Evolutionary conservation across 2,888 invertebrate genomes (phyloP).

Genomic region (Mimachlamys varia): DNA sequence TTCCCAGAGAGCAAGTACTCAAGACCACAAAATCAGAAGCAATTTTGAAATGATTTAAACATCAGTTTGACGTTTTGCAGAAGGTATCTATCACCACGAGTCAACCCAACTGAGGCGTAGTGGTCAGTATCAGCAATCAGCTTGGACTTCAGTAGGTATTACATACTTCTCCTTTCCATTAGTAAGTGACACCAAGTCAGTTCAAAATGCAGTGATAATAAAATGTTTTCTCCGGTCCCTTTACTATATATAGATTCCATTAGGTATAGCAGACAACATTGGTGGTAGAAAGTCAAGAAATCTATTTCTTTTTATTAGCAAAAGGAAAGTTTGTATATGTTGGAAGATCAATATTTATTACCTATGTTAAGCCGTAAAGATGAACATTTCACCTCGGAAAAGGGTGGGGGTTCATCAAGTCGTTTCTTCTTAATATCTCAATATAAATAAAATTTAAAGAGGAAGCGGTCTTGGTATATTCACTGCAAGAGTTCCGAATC

Average conservation of each 20-base stretch:
- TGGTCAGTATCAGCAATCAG: not conserved
- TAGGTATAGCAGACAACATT: not conserved
- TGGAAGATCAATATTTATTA: not conserved
- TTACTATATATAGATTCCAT: slow-evolving; percentile 21
- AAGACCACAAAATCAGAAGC: not conserved
- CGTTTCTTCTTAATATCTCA: not conserved
- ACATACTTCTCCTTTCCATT: not conserved
- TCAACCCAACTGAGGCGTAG: not conserved
- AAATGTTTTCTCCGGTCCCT: not conserved
- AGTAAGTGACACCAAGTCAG: not conserved
- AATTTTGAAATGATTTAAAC: not conserved
- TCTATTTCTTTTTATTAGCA: slow-evolving; percentile 19
- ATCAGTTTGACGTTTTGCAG: not conserved
- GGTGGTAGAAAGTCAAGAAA: not conserved
- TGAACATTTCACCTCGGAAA: not conserved
- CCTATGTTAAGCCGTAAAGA: not conserved
- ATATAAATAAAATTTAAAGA: not conserved
- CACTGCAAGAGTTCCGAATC: not conserved
- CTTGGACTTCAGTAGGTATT: not conserved
- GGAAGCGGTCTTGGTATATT: not conserved
- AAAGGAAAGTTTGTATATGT: not conserved
- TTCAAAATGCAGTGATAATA: not conserved
- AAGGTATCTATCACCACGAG: not conserved
- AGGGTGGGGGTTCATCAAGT: not conserved
- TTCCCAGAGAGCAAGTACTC: not conserved